Evolutionary conservation across 2,797 vertebrate genomes (phyloP), one percentile per base, ranked within the genome.

Genomic region (Fringilla coelebs): DNA sequence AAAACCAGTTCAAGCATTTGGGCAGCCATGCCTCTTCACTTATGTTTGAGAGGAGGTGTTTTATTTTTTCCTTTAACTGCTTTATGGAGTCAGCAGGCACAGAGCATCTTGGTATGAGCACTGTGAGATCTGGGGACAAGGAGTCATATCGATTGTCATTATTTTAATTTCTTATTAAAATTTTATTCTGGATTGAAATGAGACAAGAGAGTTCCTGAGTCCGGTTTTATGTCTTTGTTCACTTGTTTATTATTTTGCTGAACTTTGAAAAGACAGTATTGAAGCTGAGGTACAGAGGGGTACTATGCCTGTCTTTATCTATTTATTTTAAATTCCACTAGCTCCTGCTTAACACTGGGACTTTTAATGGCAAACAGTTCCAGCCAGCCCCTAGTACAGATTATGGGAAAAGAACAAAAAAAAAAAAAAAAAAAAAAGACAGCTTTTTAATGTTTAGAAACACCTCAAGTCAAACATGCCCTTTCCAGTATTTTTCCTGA

Each of bases 51-150:
- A 88, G 67, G 26, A 92, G 74, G 79, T 7, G 1, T 94, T 96
- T 95, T 95, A 58, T 93, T 96, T 91, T 91, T 65, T n/a, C 34
- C 31, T 90, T 82, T 26, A 29, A 25, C 20, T 51, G 55, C 68
- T 87, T 74, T 85, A 40, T 77, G 22, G 52, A 57, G 57, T 60
- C 46, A 17, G 51, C 60, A 78, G 48, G 45, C 49, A 4, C 51
- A 67, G 34, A 87, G 19, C 62, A 88, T 71, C 71, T 70, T 85
- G 24, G 81, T 61, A 65, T 67, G 48, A 94, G 63, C 0, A 0
- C 62, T 2, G 1, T 52, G 55, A 90, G 57, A 80, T 62, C 38
- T 31, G 10, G 36, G 58, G 60, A 29, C 71, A 75, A 85, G 51
- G 36, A 91, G 43, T 54, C 14, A 45, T 36, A 0, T 4, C 9